phyloP scores from a whole-genome alignment of 2,113 vertebrate species.

The Phodopus roborovskii region DNA sequence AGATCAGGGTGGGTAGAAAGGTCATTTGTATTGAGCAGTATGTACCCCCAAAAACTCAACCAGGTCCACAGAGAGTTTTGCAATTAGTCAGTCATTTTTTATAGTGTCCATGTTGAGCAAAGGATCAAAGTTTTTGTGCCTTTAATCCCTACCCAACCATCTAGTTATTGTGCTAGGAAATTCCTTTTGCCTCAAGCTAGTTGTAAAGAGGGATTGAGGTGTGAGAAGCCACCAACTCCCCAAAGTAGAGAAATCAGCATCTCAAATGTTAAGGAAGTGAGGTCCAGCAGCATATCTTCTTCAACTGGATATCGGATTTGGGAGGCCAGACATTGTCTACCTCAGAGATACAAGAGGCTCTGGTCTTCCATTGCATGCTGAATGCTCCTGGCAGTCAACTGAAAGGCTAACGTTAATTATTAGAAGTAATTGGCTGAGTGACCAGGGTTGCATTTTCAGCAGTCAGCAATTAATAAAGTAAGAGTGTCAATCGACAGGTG shows the following conservation, averaged over 20 bases:
- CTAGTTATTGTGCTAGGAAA: background rate
- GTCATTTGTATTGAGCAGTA: background rate
- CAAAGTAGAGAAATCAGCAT: background rate
- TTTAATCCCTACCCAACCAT: background rate
- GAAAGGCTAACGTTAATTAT: slow-evolving; percentile 84
- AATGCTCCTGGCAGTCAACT: slow-evolving; percentile 57
- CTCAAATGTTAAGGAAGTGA: background rate
- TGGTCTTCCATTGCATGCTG: slow-evolving; percentile 52
- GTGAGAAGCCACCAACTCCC: background rate
- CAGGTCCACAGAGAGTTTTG: background rate
- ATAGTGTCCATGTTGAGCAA: background rate
- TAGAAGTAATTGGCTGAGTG: slow-evolving; percentile 86
- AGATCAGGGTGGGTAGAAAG: background rate
- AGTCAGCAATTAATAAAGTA: slow-evolving; percentile 89
- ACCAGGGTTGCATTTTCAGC: slow-evolving; percentile 81
- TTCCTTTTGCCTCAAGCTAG: background rate
- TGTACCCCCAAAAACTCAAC: background rate
- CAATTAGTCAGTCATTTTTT: background rate
- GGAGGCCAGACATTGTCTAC: background rate
- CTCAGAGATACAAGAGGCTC: slow-evolving; percentile 37
- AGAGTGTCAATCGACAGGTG: slow-evolving; percentile 87
- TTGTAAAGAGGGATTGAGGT: background rate
- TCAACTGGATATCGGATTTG: background rate
- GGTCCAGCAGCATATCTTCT: background rate
- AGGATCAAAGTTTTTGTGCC: background rate